Conservation (phyloP, 92 coral and sea anemone genomes). For the Zoanthus sansibaricus region DNA sequence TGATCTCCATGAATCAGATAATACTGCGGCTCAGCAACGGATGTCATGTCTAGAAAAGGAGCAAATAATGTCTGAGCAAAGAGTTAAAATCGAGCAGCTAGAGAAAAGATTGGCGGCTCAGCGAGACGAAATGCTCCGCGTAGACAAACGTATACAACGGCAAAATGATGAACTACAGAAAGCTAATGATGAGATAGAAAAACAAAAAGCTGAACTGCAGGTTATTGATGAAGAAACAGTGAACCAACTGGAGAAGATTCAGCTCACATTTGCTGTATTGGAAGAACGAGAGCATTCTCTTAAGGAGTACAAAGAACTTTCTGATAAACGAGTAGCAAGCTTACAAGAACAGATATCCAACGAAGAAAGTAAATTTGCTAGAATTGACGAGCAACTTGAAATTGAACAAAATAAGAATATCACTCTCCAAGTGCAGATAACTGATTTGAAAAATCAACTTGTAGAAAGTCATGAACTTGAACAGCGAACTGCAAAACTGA, state of each 20-base stretch:
- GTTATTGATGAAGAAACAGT: conserved; percentile 14
- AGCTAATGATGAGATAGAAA: conserved; percentile 2
- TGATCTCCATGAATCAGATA: background rate
- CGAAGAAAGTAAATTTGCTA: background rate
- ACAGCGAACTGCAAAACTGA: background rate
- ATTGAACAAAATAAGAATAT: background rate
- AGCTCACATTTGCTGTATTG: background rate
- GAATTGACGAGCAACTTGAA: background rate
- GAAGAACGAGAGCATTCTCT: background rate
- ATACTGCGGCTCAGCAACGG: background rate
- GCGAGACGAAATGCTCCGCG: background rate
- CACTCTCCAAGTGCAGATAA: background rate
- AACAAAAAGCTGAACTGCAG: conserved; percentile 6
- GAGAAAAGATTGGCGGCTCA: background rate
- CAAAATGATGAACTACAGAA: background rate
- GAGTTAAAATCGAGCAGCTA: background rate
- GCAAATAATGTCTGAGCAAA: no score
- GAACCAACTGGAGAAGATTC: conserved; percentile 16
- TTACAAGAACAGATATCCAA: background rate
- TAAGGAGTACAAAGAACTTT: background rate
- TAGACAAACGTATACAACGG: background rate
- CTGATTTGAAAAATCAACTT: background rate
- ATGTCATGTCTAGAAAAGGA: background rate
- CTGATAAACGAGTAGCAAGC: conserved; percentile 5
- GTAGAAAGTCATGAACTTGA: background rate